Base-by-base conservation (phyloP, 2,797 vertebrate species). In the Schizopygopsis pylzovi region DNA sequence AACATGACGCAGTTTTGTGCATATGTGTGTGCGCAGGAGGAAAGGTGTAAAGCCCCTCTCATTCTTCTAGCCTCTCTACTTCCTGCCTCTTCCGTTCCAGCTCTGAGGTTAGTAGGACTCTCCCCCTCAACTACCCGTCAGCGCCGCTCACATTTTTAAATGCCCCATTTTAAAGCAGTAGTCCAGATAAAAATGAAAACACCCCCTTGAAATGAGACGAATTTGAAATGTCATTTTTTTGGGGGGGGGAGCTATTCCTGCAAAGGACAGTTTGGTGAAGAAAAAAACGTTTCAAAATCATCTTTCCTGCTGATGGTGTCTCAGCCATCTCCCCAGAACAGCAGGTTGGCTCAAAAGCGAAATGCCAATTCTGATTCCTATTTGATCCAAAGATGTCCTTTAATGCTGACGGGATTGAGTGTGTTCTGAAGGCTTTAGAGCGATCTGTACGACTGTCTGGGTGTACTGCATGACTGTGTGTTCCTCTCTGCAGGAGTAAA, bases 61-160 rank as follows among this genome's bases (percentile, higher is more conserved):
- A 91, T 98, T 52, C 95, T 97, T n/a, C 91, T 99, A 85, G 96
- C 97, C 85, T 98, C 98, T 39, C 95, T 97, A 71, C 93, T 99
- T 94, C 96, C 98, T 0, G 93, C 96, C 16, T 91, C 95, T 41
- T 87, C 96, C 10, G 92, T 98, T 87, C 96, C 96, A 79, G 93
- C 95, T 1, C 97, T 99, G 94, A 98, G 97, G 97, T 98, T 92
- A 37, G 88, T 91, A 85, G 25, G 47, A 71, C 63, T 49, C 47
- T 72, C 11, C 20, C 49, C 56, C 25, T 77, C 28, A 83, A n/a
- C 10, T 67, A 67, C 28, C 45, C 10, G 22, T 65, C 18, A 45
- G 54, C 37, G 25, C 49, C 13, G 37, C 49, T 73, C 41, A 22
- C 68, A 22, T 16, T 61, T 4, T 73, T 13, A 25, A 65, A 39